Conservation (phyloP, 2,888 invertebrate species). For the Acleris laterana region DNA sequence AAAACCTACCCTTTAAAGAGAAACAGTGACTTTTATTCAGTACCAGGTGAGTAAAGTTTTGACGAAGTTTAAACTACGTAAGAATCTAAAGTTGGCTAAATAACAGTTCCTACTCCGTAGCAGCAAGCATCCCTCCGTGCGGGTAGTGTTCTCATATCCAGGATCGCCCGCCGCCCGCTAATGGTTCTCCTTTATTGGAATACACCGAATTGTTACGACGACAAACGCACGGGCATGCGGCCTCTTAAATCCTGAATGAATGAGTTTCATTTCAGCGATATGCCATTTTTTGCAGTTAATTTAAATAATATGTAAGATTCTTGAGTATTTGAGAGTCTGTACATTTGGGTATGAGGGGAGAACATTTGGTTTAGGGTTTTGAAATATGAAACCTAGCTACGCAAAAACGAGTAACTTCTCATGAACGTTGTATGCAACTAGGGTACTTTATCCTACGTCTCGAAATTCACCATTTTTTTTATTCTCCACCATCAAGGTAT, state of each 20-base stretch:
- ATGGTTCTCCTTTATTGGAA: constrained; percentile 80
- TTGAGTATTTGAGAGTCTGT: not conserved
- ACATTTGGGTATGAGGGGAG: too few relatives aligned
- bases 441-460: too few relatives aligned
- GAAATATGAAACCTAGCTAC: too few relatives aligned
- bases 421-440: too few relatives aligned
- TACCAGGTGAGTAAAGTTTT: too few relatives aligned
- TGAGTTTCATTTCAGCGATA: constrained; percentile 25
- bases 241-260: constrained; percentile 31
- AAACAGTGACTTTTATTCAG: too few relatives aligned
- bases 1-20: too few relatives aligned
- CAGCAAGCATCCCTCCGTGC: constrained; percentile 43
- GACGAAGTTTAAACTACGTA: too few relatives aligned
- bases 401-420: too few relatives aligned
- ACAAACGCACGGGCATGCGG: constrained; percentile 43
- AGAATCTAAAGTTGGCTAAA: not conserved
- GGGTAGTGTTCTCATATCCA: constrained; percentile 67
- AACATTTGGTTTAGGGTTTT: too few relatives aligned
- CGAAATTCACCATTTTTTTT: too few relatives aligned
- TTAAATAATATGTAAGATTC: not conserved
- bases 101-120: constrained; percentile 49
- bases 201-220: constrained; percentile 71
- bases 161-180: constrained; percentile 58
- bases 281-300: constrained; percentile 10
- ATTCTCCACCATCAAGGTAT: too few relatives aligned